Conservation (phyloP, 2,113 vertebrate species). For the Aphyosemion australe region DNA sequence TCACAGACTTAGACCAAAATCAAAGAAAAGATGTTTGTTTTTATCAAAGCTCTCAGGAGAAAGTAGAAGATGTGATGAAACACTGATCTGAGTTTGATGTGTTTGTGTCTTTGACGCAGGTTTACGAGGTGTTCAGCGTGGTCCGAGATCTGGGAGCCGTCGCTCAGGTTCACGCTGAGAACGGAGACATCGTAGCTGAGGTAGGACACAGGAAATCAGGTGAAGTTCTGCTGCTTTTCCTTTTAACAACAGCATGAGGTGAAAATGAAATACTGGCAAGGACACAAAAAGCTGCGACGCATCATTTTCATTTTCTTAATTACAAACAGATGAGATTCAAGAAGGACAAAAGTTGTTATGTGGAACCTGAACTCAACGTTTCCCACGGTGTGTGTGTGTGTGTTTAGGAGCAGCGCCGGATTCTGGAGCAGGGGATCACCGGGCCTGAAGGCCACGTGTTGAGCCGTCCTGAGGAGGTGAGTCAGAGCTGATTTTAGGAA, state of each 20-base stretch:
- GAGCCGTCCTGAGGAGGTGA: slow-evolving; percentile 96
- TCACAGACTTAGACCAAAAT: no score
- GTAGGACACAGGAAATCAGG: slow-evolving; percentile 64
- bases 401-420: slow-evolving; percentile 91
- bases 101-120: slow-evolving; percentile 74
- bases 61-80: no score
- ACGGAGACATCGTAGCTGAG: slow-evolving; percentile 96
- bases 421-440: slow-evolving; percentile 94
- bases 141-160: slow-evolving; percentile 96
- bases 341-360: neutral
- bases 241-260: neutral
- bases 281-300: neutral
- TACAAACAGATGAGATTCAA: slow-evolving; percentile 43
- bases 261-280: neutral
- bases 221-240: neutral
- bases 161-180: slow-evolving; percentile 96
- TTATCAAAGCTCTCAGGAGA: no score
- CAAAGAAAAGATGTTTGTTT: no score
- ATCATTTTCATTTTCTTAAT: slow-evolving; percentile 25
- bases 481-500: neutral
- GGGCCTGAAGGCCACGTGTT: slow-evolving; percentile 96
- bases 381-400: slow-evolving; percentile 13
- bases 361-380: slow-evolving; percentile 19
- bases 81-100: no score
- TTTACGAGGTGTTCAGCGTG: slow-evolving; percentile 95